Base-by-base conservation (phyloP, 2,113 vertebrate genomes). In the Delphinus delphis region DNA sequence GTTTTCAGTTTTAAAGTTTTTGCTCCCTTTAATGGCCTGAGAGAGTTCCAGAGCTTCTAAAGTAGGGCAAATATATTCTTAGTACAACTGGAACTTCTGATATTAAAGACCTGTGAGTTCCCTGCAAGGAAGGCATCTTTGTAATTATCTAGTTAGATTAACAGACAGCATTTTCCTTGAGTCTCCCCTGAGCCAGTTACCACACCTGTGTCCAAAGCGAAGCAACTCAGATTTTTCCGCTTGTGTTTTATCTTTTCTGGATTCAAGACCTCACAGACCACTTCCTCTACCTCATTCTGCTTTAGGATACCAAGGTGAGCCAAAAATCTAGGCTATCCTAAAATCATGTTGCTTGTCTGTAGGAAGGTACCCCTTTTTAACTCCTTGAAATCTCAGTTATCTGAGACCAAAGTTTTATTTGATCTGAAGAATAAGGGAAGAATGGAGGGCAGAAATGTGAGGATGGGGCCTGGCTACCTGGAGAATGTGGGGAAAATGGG, bases 41-140 rank as follows among this genome's bases (percentile, higher is more conserved):
- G 68, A 94, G 47, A 79, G 60, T 94, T 90, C 71, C 88, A 85
- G 76, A 87, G 25, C 79, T 97, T 81, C 76, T 90, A 87, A 88
- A 95, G 68, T 90, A 81, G 73, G 82, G 41, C 65, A 94, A 93
- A 86, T 62, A n/a, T 65, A 83, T 89, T 95, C 50, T 84, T 41
- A 47, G 55, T 21, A 81, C 50, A 70, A 80, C 50, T n/a, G 28
- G 26, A 73, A 70, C 41, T 87, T 93, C 53, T 36, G 55, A 73
- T 50, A 55, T 87, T 13, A 80, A 88, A 93, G 55, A 25, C 14
- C 80, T 89, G 47, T 44, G 89, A 74, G 86, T 68, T 97, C 38
- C 50, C 50, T 38, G 10, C 11, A 44, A 91, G 41, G 53, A 88
- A 83, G n/a, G 26, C 41, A 8, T 28, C 44, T 33, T 79, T 26